Base-by-base conservation (phyloP, 53 echinoderm and acorn worm species). In the Patiria pectinifera region DNA sequence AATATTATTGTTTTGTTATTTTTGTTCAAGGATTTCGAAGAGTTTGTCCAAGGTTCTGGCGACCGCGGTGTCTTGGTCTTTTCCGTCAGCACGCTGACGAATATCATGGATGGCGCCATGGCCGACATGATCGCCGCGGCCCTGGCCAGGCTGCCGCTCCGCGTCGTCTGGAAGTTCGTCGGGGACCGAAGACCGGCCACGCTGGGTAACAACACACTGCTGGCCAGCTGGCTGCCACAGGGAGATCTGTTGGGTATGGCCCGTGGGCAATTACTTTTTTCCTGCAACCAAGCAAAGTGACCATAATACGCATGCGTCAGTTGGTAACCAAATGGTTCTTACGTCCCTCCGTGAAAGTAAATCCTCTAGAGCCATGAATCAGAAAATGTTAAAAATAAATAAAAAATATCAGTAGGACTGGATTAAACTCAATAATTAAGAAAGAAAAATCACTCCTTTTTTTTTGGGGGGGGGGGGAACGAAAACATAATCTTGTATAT, bases 101-200 rank as follows among this genome's bases (percentile, higher is more conserved):
- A 74, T 21, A 15, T n/a, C 22, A 80, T 92, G 71, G 71, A 82
- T 8, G 83, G 19, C 43, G 59, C 69, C 10, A 80, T 92, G 59
- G 72, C 83, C 3, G 94, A 92, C 61, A 87, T 92, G 82, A 81
- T 94, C 24, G 94, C 94, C 2, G 47, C 59, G 7, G 94, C 94
- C 35, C 82, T 94, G 71, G 86, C 94, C 16, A 69, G 92, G 45
- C 26, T 94, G n/a, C 94, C 92, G 4, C 44, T 86, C 18, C 92
- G 76, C 13, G 94, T 94, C 8, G 19, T 94, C 48, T 94, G 94
- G 94, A 92, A 92, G 78, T 92, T 86, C 49, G 71, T 45, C 10
- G 88, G 83, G 4, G 47, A 86, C 8, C 46, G 59, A 58, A 71
- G 45, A 16, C 85, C 92, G 11, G 45, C 71, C 1, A 91, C 75